Percentiles rank a stretch among this genome's conserved stretches.
Conservation (phyloP, 2,888 invertebrate species). For the Erpobdella octoculata region DNA sequence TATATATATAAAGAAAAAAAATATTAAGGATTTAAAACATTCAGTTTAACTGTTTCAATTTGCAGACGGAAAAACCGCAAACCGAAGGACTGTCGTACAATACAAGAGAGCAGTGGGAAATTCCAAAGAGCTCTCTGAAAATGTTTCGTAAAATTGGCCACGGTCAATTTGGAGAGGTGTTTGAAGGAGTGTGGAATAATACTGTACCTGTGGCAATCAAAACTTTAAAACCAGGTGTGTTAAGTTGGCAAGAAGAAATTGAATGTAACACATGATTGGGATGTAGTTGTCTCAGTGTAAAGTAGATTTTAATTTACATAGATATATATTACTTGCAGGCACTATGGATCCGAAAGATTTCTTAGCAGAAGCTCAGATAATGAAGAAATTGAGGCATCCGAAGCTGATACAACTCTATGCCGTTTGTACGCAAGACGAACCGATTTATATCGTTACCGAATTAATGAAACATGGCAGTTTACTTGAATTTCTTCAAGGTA, state of each 20-base stretch:
- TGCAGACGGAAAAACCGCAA: slow-evolving; percentile 87
- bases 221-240: slow-evolving; percentile 77
- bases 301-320: neutral
- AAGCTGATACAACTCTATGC: slow-evolving; percentile 96
- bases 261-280: neutral
- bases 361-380: slow-evolving; percentile 96
- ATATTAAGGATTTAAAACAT: no score
- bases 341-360: slow-evolving; percentile 97
- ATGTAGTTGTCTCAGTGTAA: neutral
- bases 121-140: slow-evolving; percentile 86
- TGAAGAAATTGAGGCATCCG: slow-evolving; percentile 93
- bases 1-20: no score
- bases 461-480: slow-evolving; percentile 97
- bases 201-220: slow-evolving; percentile 98
- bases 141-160: slow-evolving; percentile 93
- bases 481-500: slow-evolving; percentile 72
- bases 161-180: slow-evolving; percentile 98
- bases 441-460: slow-evolving; percentile 97
- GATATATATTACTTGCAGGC: slow-evolving; percentile 39
- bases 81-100: slow-evolving; percentile 95
- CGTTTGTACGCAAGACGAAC: slow-evolving; percentile 98
- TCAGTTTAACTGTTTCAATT: neutral
- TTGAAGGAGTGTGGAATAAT: slow-evolving; percentile 99
- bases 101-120: slow-evolving; percentile 98
- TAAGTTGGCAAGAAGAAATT: neutral